Evolutionary conservation across 2,888 invertebrate genomes (phyloP).

Genomic region (Uloborus plumipes): DNA sequence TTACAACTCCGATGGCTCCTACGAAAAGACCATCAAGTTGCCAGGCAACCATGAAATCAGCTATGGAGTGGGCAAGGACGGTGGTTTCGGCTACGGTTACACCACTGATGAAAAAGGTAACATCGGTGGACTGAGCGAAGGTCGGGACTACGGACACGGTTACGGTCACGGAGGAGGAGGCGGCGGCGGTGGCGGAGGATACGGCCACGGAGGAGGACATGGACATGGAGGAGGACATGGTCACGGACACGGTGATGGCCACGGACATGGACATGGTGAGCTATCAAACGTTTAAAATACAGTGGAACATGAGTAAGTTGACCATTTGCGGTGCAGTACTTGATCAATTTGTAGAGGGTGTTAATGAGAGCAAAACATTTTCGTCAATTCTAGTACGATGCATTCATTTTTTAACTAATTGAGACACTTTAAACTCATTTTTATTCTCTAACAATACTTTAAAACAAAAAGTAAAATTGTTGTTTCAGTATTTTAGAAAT

Average conservation of each 20-base stretch:
- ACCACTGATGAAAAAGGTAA: conserved; percentile 39
- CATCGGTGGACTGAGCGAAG: conserved; percentile 20
- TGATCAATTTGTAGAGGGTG: too few species aligned
- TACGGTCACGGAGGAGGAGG: conserved; percentile 35
- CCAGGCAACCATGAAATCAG: conserved; percentile 47
- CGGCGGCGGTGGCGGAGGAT: conserved; percentile 20
- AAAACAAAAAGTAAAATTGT: too few species aligned
- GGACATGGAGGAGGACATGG: conserved; percentile 19
- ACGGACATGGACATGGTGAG: conserved; percentile 4
- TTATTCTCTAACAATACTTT: too few species aligned
- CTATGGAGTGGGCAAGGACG: conserved; percentile 41
- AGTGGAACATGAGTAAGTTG: too few species aligned
- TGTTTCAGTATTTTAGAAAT: too few species aligned
- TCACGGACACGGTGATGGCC: conserved; percentile 14
- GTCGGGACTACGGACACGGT: conserved; percentile 28
- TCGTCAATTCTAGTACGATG: too few species aligned
- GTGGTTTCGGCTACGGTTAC: conserved; percentile 49
- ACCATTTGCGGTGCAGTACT: too few species aligned
- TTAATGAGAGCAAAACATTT: too few species aligned
- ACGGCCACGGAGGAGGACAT: conserved; percentile 7
- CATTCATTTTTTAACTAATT: too few species aligned
- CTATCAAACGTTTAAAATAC: too few species aligned
- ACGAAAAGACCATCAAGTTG: conserved; percentile 31
- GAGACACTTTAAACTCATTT: too few species aligned
- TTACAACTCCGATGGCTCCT: conserved; percentile 34